Base-by-base conservation (phyloP, 1,140 invertebrate species). In the Drosophila ogumai region DNA sequence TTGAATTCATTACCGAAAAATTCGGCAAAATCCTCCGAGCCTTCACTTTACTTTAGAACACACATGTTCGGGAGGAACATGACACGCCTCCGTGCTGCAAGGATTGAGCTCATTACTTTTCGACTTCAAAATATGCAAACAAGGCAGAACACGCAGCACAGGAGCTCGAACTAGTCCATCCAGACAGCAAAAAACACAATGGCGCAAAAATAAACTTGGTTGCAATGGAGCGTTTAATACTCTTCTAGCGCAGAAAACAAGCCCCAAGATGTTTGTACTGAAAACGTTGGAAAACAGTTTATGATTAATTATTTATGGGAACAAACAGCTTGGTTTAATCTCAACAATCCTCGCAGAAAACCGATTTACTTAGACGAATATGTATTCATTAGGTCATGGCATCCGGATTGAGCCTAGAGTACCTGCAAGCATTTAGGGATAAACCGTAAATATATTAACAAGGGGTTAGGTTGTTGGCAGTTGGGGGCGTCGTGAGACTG, bases 111-210 rank as follows among this genome's bases (percentile, higher is more conserved):
- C 74, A 71, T 87, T 82, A 82, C 64, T 67, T 77, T 67, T 44
- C 56, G 54, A 65, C 61, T 82, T 60, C 44, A 67, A 88, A 87
- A 88, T 87, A 87, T 88, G 72, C 84, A 84, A 80, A 78, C 80
- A 84, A 88, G 82, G 84, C 64, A 47, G 64, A 60, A 77, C 71
- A 88, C 10, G 50, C 12, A 71, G 38, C 74, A 64, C 73, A 43
- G 64, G 65, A 78, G 69, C 57, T 60, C 40, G 10, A 41, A 34
- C 41, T 56, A 41, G 47, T 63, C 68, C 61, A 54, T 28, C 28
- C 28, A 22, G 54, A 28, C n/a, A 65, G 31, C 50, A 38, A 40
- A 38, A 55, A 44, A 44, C 31, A 72, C 46, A 43, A 56, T 43
- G 6, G 41, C 31, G 12, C n/a, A 31, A 4, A 68, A 43, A 41